These are phyloP conservation scores for Acleris emargana DNA, from an alignment of 2,888 invertebrate genomes.

Conservation along the genomic window DNA sequence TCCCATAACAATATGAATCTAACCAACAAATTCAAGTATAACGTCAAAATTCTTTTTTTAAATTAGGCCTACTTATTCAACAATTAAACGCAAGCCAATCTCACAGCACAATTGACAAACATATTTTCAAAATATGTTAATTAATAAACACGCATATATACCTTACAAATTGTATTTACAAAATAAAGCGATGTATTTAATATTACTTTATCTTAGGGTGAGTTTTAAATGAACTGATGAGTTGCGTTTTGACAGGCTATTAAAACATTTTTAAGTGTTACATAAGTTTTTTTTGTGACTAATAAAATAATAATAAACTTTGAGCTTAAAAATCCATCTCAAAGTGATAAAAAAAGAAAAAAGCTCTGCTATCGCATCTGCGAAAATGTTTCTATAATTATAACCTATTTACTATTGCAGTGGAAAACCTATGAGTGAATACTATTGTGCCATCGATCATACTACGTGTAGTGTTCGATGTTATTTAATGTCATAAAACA, in stretches of 20 bases:
- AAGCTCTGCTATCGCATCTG: constrained; percentile 2
- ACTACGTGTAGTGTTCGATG: constrained; percentile 57
- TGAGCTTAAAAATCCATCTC: not conserved
- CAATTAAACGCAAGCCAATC: constrained; percentile 61
- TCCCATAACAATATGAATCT: not conserved
- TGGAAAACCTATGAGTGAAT: constrained; percentile 64
- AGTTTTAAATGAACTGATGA: constrained; percentile 56
- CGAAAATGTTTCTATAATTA: constrained; percentile 25
- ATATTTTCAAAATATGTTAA: constrained; percentile 83
- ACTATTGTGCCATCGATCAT: constrained; percentile 59
- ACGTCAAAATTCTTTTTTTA: constrained; percentile 34
- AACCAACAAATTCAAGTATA: constrained; percentile 1
- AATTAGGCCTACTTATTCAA: constrained; percentile 50
- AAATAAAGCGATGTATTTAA: constrained; percentile 75
- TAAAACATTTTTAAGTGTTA: not conserved
- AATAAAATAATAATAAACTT: too few species aligned
- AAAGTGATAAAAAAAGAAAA: not conserved
- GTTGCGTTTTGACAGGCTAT: constrained; percentile 38
- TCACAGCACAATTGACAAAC: constrained; percentile 84
- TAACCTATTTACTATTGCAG: constrained; percentile 65
- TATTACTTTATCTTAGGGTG: constrained; percentile 59
- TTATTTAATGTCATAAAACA: constrained; percentile 32
- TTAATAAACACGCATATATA: constrained; percentile 80
- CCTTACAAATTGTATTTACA: constrained; percentile 81
- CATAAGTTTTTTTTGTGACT: too few species aligned